Base-by-base conservation (phyloP, 2,113 vertebrate species). In the Elephantulus edwardii region DNA sequence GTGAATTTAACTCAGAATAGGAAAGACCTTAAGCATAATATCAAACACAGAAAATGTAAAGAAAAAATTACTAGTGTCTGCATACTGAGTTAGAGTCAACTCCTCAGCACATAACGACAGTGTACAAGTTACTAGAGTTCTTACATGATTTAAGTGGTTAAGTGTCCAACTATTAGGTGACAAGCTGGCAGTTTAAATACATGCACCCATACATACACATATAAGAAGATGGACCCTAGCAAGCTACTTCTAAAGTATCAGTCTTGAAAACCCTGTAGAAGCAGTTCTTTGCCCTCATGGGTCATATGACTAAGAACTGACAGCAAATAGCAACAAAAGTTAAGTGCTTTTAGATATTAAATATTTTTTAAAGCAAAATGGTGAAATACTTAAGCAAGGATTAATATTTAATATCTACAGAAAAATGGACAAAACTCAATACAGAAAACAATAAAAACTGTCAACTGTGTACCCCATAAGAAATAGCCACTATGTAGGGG, bases 381-480 rank as follows among this genome's bases (percentile, higher is more conserved):
- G 22, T n/a, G n/a, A 54, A 76, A 52, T 81, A 58, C 22, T 72
- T 95, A 33, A 38, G 10, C 72, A 26, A 38, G n/a, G 90, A n/a
- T n/a, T n/a, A 52, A 78, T 38, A 22, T 38, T 20, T 46, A 40
- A 42, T 80, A 35, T 66, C 64, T 66, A 66, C 26, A 30, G 38
- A 76, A 86, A 77, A 75, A 26, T 33, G 62, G 33, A 8, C 75
- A 79, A 77, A 89, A 80, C 28, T 62, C n/a, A 64, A 2, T 88
- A 88, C 12, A 38, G 12, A 81, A 83, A 79, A 76, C 28, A 92
- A 87, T 40, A 91, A 95, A 88, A 48, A 71, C n/a, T 78, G 14
- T 88, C 46, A 68, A 24, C 58, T 60, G 28, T 14, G 24, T 66
- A 48, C 35, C 40, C 90, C 46, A 77, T 24, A 85, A 68, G 66